Conservation (phyloP, 2,888 invertebrate species). For the Julus scandinavius region DNA sequence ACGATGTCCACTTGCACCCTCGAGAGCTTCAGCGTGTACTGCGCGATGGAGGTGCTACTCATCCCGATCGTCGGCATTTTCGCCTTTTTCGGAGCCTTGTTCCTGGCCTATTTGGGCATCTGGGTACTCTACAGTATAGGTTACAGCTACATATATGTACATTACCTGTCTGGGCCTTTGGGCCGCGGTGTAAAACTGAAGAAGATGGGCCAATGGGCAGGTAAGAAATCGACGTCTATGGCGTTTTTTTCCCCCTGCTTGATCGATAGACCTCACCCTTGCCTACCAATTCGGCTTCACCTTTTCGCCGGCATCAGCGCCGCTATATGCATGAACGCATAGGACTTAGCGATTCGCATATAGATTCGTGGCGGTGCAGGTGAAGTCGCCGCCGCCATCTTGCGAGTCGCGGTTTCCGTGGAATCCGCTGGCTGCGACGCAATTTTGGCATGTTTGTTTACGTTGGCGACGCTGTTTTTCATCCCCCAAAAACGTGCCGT, state of each 20-base stretch:
- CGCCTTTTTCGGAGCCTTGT: neutral
- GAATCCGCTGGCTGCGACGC: no score
- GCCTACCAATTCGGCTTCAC: neutral
- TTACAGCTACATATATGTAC: constrained; percentile 54
- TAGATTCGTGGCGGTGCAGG: neutral
- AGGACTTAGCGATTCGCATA: neutral
- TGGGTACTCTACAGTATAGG: constrained; percentile 53
- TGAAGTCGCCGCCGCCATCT: neutral
- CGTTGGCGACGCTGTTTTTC: no score
- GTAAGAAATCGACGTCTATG: constrained; percentile 56
- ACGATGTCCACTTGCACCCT: neutral
- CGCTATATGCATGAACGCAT: neutral
- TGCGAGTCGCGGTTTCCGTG: neutral
- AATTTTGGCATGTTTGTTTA: no score
- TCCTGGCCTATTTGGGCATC: neutral
- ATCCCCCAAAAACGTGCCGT: no score
- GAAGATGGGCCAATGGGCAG: constrained; percentile 61
- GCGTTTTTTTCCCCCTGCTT: neutral
- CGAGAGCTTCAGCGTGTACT: neutral
- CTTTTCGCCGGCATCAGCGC: neutral
- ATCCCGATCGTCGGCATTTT: constrained; percentile 2
- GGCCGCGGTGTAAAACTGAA: constrained; percentile 58
- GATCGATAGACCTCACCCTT: neutral
- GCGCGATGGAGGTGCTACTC: constrained; percentile 36
- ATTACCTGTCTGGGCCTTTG: constrained; percentile 58